phyloP scores from a whole-genome alignment of 2,797 vertebrate species.

The Scomberomorus guttatus region DNA sequence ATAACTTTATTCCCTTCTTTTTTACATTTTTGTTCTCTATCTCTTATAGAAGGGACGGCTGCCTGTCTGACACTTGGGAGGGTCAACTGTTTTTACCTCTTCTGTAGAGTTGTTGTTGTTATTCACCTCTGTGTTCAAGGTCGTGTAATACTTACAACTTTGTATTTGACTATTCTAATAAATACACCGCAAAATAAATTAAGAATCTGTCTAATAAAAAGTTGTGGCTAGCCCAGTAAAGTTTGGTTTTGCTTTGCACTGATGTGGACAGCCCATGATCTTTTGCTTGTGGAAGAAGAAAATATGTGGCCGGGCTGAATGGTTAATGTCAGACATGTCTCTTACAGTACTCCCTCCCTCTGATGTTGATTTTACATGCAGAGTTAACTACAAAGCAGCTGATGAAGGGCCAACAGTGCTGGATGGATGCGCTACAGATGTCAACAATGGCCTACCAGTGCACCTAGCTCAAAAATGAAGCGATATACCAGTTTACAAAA shows the following conservation, averaged over 20 bases:
- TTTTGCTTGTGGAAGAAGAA: background rate
- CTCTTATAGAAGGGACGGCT: too few relatives aligned
- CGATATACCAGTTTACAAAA: too few relatives aligned
- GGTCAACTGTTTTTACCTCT: background rate
- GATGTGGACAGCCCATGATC: too few relatives aligned
- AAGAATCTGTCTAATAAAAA: background rate
- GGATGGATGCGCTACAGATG: background rate
- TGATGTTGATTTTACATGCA: background rate
- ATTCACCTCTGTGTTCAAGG: background rate
- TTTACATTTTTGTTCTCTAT: background rate
- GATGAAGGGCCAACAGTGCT: background rate
- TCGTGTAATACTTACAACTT: background rate
- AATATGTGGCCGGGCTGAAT: too few relatives aligned
- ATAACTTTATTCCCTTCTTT: background rate
- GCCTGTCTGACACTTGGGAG: too few relatives aligned
- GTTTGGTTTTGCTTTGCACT: background rate
- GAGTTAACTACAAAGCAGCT: too few relatives aligned
- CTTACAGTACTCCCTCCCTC: background rate
- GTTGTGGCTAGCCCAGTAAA: background rate
- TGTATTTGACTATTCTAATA: background rate
- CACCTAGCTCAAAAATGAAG: background rate
- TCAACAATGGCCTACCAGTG: background rate
- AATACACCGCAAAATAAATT: background rate
- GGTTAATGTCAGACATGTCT: background rate
- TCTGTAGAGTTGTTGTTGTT: background rate